A percentile compares a stretch with the other conserved stretches of the same genome.
These are phyloP conservation scores for Yoshiicerus persimilis DNA, from an alignment of 1,140 invertebrate genomes.

Conservation along the genomic window DNA sequence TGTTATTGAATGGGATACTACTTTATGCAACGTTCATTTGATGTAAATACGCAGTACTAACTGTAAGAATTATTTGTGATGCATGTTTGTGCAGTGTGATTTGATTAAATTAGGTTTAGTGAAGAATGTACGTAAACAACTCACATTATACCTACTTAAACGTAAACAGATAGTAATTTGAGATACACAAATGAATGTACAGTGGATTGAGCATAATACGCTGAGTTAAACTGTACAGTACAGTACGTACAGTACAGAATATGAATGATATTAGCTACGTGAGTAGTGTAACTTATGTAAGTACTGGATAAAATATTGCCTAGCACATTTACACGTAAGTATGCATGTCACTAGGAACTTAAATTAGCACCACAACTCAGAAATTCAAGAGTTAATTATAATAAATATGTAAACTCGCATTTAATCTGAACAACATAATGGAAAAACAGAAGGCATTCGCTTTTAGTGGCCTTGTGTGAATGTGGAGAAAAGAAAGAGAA, in stretches of 20 bases:
- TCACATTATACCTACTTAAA: not conserved
- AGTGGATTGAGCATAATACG: too few species aligned
- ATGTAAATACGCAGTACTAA: not conserved
- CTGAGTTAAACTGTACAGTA: too few species aligned
- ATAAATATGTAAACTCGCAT: not conserved
- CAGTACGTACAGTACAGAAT: not conserved
- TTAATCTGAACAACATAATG: not conserved
- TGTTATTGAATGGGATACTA: too few species aligned
- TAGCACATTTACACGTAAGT: not conserved
- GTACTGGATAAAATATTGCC: not conserved
- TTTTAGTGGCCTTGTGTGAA: too few species aligned
- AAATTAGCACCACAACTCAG: not conserved
- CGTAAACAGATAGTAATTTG: not conserved
- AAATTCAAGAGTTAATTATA: not conserved
- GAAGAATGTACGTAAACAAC: not conserved
- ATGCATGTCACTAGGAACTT: not conserved
- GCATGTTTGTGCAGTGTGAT: not conserved
- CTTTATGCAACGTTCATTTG: not conserved
- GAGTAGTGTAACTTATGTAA: not conserved
- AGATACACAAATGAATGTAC: not conserved
- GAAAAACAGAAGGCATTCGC: too few species aligned
- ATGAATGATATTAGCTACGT: not conserved
- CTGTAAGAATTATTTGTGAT: not conserved
- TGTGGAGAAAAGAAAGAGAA: not conserved
- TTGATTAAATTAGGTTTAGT: not conserved